Conservation (phyloP, 2,888 invertebrate genomes). For the Stegana nigrithorax region DNA sequence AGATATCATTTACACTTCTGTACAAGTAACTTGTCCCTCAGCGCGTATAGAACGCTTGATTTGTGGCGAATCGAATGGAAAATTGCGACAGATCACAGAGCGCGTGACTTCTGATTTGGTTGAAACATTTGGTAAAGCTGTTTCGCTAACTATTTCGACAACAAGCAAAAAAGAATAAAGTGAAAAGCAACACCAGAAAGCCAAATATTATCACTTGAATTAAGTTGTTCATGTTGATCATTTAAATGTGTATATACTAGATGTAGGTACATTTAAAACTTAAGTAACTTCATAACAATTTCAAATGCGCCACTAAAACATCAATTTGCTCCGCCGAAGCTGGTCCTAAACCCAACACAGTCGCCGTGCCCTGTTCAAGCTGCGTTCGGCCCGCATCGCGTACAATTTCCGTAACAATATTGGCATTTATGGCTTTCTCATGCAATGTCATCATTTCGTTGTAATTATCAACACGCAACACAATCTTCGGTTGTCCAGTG, state of each 20-base stretch:
- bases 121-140: slow-evolving; percentile 75
- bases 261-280: no score
- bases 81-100: slow-evolving; percentile 78
- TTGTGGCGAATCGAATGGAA: slow-evolving; percentile 77
- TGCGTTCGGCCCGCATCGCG: slow-evolving; percentile 82
- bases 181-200: neutral
- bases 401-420: slow-evolving; percentile 73
- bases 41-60: slow-evolving; percentile 75
- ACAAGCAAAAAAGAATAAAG: slow-evolving; percentile 29
- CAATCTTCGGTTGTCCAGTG: slow-evolving; percentile 81
- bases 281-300: slow-evolving; percentile 73
- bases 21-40: slow-evolving; percentile 75
- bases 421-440: slow-evolving; percentile 69
- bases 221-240: no score
- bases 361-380: slow-evolving; percentile 75
- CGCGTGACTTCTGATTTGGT: slow-evolving; percentile 75
- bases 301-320: slow-evolving; percentile 74
- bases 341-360: slow-evolving; percentile 82
- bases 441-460: slow-evolving; percentile 71
- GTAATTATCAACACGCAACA: slow-evolving; percentile 73
- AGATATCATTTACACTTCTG: slow-evolving; percentile 72
- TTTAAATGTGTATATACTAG: no score
- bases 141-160: slow-evolving; percentile 66
- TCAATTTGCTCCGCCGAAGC: slow-evolving; percentile 72
- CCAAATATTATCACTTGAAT: neutral